A percentile compares a stretch with the other conserved stretches of the same genome.
phyloP scores from a whole-genome alignment of 2,113 vertebrate genomes.

The Microtus montanus region DNA sequence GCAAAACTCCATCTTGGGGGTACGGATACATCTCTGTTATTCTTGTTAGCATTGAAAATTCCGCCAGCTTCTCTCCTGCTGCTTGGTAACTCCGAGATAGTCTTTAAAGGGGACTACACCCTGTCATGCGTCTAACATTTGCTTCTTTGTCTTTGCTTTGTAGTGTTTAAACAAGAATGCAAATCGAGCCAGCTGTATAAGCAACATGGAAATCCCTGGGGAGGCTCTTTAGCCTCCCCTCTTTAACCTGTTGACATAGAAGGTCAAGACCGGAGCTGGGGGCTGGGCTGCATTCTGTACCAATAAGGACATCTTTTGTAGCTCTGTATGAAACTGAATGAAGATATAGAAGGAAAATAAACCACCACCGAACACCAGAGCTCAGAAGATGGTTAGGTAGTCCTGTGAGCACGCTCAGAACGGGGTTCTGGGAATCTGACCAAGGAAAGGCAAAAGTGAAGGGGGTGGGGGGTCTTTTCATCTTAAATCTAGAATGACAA shows the following conservation, averaged over 20 bases:
- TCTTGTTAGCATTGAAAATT: conserved; percentile 6
- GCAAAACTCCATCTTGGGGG: conserved; percentile 30
- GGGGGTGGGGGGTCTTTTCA: neutral
- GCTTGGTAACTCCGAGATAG: conserved; percentile 53
- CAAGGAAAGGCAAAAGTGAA: neutral
- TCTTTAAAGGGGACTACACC: conserved; percentile 53
- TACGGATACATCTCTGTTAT: neutral
- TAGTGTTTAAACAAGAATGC: conserved; percentile 66
- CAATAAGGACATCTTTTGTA: conserved; percentile 6
- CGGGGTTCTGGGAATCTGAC: neutral
- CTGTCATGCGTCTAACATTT: conserved; percentile 54
- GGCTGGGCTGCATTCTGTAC: neutral
- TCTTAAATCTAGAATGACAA: conserved; percentile 63
- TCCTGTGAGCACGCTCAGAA: neutral
- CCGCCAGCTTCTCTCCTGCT: neutral
- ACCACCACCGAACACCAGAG: neutral
- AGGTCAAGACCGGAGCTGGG: conserved; percentile 27
- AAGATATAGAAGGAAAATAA: neutral
- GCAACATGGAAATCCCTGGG: conserved; percentile 56
- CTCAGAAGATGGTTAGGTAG: conserved; percentile 9
- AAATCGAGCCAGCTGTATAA: conserved; percentile 70
- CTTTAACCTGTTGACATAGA: conserved; percentile 25
- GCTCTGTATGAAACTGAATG: neutral
- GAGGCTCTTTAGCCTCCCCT: neutral
- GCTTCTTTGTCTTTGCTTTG: conserved; percentile 57